phyloP scores from a whole-genome alignment of 2,888 invertebrate genomes.

The Pseudolycoriella hygida region DNA sequence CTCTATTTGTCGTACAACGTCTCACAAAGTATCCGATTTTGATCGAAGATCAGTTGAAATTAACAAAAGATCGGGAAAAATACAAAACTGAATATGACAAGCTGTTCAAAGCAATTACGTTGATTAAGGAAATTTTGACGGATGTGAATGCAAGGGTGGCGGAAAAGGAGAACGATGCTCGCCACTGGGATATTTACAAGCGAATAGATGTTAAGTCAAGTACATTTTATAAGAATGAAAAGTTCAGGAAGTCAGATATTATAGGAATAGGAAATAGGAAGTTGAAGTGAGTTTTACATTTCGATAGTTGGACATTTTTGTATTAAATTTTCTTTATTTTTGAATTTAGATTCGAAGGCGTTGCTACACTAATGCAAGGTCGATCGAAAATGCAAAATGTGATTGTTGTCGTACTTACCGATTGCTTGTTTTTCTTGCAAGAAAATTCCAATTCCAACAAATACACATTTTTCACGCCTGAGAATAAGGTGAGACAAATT shows the following conservation, averaged over 20 bases:
- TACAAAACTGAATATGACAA: conserved; percentile 55
- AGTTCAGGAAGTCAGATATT: conserved; percentile 88
- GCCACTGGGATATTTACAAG: conserved; percentile 82
- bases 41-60: conserved; percentile 81
- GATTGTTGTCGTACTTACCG: conserved; percentile 75
- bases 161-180: conserved; percentile 73
- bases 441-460: conserved; percentile 63
- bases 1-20: conserved; percentile 80
- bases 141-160: conserved; percentile 88
- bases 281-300: conserved; percentile 36
- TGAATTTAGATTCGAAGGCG: conserved; percentile 56
- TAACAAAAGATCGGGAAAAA: conserved; percentile 50
- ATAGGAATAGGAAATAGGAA: conserved; percentile 56
- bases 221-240: conserved; percentile 62
- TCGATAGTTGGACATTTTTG: background rate
- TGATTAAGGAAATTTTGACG: conserved; percentile 76
- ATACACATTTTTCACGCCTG: conserved; percentile 82
- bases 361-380: conserved; percentile 78
- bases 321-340: conserved; percentile 1
- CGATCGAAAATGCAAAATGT: conserved; percentile 80
- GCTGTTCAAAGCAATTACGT: conserved; percentile 56
- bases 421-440: conserved; percentile 78
- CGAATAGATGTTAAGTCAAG: conserved; percentile 86
- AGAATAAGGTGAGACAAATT: conserved; percentile 63
- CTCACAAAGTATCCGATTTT: conserved; percentile 88